Percentiles rank a stretch among this genome's conserved stretches.
phyloP scores from a whole-genome alignment of 1,140 invertebrate genomes.

The Oscheius sp. region DNA sequence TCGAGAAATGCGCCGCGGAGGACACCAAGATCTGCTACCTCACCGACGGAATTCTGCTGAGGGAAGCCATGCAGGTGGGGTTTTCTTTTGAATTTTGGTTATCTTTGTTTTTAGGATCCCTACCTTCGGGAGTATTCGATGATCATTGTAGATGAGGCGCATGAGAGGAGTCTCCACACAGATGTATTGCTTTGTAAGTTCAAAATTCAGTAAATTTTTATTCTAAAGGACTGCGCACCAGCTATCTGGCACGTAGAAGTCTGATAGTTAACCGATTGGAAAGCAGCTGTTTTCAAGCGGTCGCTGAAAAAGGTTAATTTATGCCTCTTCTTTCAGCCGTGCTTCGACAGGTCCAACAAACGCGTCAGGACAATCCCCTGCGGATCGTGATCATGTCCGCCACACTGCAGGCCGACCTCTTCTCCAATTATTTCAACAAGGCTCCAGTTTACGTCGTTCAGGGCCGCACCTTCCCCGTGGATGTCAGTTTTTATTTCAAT shows the following conservation, averaged over 20 bases:
- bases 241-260: too few species aligned
- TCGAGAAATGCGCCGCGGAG: conserved; percentile 78
- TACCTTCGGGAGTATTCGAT: conserved; percentile 69
- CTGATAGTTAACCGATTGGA: too few species aligned
- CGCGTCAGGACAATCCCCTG: conserved; percentile 39
- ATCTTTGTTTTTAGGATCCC: conserved; percentile 62
- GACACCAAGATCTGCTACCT: conserved; percentile 79
- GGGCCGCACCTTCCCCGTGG: conserved; percentile 80
- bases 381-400: conserved; percentile 86
- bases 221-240: conserved; percentile 10
- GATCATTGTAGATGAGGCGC: conserved; percentile 92
- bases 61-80: conserved; percentile 73
- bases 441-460: conserved; percentile 82
- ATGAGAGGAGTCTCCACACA: conserved; percentile 90
- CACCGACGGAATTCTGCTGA: conserved; percentile 89
- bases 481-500: conserved; percentile 60
- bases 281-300: too few species aligned
- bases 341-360: conserved; percentile 75
- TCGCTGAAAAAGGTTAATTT: too few species aligned
- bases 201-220: too few species aligned
- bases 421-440: conserved; percentile 77
- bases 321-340: conserved; percentile 65
- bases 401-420: conserved; percentile 71
- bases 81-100: neutral
- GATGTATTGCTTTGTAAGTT: conserved; percentile 76